These are phyloP conservation scores for Microplitis mediator DNA, from an alignment of 1,140 invertebrate genomes.

Conservation along the genomic window DNA sequence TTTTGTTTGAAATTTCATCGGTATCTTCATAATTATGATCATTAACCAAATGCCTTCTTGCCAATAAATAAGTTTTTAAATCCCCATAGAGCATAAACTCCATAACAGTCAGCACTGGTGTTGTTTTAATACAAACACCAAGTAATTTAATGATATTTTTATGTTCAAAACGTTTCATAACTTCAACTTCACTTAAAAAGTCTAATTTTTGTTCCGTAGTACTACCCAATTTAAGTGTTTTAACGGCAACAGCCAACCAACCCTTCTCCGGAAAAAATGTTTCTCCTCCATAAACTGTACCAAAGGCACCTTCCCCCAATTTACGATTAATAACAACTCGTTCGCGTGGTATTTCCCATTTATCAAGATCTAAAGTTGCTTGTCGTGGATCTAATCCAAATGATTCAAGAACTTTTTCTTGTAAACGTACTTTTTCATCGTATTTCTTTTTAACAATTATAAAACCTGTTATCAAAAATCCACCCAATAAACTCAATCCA, in stretches of 20 bases:
- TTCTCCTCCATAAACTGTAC: constrained; percentile 86
- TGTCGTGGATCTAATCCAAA: constrained; percentile 71
- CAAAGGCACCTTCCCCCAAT: constrained; percentile 88
- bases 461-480: constrained; percentile 68
- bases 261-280: constrained; percentile 71
- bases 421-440: constrained; percentile 72
- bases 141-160: constrained; percentile 87
- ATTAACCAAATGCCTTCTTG: constrained; percentile 80
- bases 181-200: constrained; percentile 90
- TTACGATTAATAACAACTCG: constrained; percentile 88
- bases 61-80: constrained; percentile 85
- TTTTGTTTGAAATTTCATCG: constrained; percentile 78
- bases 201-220: constrained; percentile 87
- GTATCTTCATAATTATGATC: constrained; percentile 69
- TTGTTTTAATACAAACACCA: constrained; percentile 82
- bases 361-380: constrained; percentile 68
- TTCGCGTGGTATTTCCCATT: constrained; percentile 86
- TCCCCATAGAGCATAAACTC: constrained; percentile 95
- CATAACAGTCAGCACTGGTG: constrained; percentile 89
- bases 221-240: constrained; percentile 84
- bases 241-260: constrained; percentile 90
- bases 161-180: constrained; percentile 91
- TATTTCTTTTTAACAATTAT: constrained; percentile 77
- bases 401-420: constrained; percentile 75
- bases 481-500: constrained; percentile 67